A percentile compares a stretch with the other conserved stretches of the same genome.
These are phyloP conservation scores for Pantherophis vulpinus DNA, from an alignment of 2,797 vertebrate species.

Conservation along the genomic window DNA sequence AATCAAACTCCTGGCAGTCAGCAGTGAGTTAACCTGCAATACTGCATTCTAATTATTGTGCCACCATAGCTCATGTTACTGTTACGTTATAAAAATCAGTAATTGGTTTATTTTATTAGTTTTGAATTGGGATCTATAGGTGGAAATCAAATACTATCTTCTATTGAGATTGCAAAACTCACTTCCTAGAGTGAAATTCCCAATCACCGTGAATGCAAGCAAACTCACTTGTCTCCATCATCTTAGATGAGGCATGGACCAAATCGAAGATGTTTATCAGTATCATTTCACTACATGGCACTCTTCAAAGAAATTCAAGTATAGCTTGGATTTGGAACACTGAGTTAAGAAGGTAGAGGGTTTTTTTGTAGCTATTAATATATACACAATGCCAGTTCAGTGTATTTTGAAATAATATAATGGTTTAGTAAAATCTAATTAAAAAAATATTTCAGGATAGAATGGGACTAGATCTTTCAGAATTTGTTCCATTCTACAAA, in stretches of 20 bases:
- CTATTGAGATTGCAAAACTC: background rate
- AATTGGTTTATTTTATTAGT: background rate
- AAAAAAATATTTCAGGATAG: background rate
- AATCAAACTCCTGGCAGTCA: background rate
- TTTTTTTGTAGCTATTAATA: background rate
- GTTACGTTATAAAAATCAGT: background rate
- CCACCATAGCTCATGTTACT: background rate
- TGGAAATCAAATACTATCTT: background rate
- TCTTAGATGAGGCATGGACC: background rate
- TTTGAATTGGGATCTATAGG: background rate
- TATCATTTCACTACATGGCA: background rate
- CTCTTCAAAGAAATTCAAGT: background rate
- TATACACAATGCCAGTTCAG: background rate
- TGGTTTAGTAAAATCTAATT: background rate
- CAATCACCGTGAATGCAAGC: background rate
- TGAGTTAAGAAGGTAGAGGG: background rate
- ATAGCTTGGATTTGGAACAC: background rate
- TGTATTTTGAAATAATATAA: background rate
- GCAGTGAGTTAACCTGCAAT: background rate
- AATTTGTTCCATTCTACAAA: background rate
- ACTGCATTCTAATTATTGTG: background rate
- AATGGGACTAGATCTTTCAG: background rate
- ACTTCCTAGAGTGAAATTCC: background rate
- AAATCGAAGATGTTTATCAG: background rate
- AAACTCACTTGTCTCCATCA: background rate